Conservation (phyloP, 2,113 vertebrate genomes). For the Camelus dromedarius region DNA sequence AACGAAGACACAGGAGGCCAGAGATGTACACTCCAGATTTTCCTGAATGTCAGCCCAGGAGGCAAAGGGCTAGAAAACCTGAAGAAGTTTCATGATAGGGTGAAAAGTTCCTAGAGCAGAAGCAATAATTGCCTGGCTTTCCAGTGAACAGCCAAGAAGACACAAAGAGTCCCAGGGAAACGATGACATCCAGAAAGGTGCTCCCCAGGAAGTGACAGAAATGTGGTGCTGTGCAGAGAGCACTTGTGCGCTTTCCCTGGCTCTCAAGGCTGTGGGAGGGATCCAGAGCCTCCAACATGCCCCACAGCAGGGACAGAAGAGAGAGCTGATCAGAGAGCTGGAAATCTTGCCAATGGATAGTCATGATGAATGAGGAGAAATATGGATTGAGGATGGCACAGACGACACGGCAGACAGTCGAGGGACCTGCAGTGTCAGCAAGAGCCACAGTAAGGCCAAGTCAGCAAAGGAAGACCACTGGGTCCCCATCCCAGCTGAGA, state of each 20-base stretch:
- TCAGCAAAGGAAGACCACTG: neutral
- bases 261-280: neutral
- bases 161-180: neutral
- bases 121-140: neutral
- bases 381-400: neutral
- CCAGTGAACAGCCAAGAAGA: neutral
- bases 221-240: accelerated
- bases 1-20: neutral
- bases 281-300: neutral
- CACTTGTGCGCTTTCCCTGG: neutral
- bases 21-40: neutral
- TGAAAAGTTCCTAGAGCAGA: neutral
- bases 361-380: neutral
- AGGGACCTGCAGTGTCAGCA: neutral
- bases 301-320: neutral
- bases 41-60: neutral
- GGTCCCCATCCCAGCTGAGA: neutral
- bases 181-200: neutral
- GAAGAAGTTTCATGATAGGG: neutral
- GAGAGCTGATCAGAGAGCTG: neutral
- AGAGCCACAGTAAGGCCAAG: neutral
- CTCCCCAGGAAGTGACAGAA: neutral
- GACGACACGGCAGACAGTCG: neutral
- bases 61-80: neutral
- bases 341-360: neutral